Evolutionary conservation across 35 echinoderm and acorn worm species (phyloP).

Genomic region (Hemicentrotus pulcherrimus): DNA sequence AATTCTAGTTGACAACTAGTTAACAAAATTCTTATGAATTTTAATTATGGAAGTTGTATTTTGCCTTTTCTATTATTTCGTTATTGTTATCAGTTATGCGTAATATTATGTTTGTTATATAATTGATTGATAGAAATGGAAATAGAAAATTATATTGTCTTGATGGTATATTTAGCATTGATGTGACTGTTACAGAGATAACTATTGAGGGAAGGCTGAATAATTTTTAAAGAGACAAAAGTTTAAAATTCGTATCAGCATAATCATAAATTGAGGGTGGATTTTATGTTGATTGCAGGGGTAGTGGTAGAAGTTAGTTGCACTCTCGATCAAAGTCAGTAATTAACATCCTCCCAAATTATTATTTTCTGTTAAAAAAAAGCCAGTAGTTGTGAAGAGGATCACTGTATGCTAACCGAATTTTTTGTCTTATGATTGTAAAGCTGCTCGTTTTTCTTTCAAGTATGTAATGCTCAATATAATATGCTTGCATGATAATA

Average conservation of each 20-base stretch:
- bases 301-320: not conserved
- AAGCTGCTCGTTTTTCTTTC: not conserved
- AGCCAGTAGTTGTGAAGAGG: not conserved
- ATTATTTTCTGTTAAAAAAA: not conserved
- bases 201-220: too few relatives aligned
- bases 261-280: not conserved
- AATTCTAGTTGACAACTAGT: not conserved
- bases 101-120: not conserved
- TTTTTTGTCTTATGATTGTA: not conserved
- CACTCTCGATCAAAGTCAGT: not conserved
- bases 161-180: not conserved
- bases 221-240: not conserved
- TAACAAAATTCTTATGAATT: not conserved
- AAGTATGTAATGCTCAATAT: conserved; percentile 1
- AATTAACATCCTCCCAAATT: not conserved
- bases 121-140: not conserved
- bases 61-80: not conserved
- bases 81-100: not conserved
- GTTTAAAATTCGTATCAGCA: not conserved
- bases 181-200: too few relatives aligned
- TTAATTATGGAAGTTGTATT: not conserved
- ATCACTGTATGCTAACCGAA: not conserved
- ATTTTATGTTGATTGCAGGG: not conserved
- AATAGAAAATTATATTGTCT: not conserved
- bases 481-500: not conserved